Conservation (phyloP, 1,140 invertebrate species). For the Homarus americanus region DNA sequence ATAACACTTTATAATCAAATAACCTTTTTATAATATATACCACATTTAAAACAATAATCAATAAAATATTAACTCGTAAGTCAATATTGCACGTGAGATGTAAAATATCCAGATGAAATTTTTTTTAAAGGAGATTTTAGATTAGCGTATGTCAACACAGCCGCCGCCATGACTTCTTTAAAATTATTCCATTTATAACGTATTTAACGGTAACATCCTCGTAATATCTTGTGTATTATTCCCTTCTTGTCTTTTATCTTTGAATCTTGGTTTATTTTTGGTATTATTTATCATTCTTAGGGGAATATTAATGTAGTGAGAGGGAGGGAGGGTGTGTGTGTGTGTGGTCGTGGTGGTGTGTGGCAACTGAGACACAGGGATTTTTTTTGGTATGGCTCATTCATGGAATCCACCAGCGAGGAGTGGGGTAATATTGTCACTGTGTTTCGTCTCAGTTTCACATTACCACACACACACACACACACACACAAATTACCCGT, state of each 20-base stretch:
- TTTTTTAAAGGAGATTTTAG: neutral
- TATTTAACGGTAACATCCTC: neutral
- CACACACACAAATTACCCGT: neutral
- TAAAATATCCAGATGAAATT: neutral
- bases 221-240: no score
- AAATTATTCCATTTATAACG: neutral
- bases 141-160: no score
- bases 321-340: neutral
- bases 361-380: neutral
- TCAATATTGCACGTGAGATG: neutral
- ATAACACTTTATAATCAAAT: neutral
- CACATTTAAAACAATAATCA: no score
- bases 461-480: neutral
- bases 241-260: neutral
- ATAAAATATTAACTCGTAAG: neutral
- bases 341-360: neutral
- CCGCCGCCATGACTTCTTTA: neutral
- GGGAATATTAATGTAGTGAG: neutral
- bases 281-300: neutral
- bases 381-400: slow-evolving; percentile 56
- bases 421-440: slow-evolving; percentile 8
- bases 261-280: neutral
- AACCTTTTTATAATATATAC: neutral
- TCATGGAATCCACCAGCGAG: slow-evolving; percentile 29
- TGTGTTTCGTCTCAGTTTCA: slow-evolving; percentile 25